Percentiles rank a stretch among this genome's conserved stretches.
Evolutionary conservation across 2,797 vertebrate species (phyloP).

Genomic region (Hydrolagus colliei): DNA sequence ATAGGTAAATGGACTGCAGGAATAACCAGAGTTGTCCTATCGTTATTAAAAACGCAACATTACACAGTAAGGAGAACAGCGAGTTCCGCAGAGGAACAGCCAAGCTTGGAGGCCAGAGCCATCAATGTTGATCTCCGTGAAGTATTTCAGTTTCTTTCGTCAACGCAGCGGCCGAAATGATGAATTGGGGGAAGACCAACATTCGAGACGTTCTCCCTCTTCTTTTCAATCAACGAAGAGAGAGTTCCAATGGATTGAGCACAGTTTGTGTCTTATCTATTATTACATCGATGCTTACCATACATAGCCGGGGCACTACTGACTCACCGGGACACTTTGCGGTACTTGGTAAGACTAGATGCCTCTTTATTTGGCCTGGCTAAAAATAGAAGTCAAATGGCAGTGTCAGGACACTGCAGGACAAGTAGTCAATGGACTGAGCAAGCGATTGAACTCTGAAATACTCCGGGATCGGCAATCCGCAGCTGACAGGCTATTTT

Average conservation of each 20-base stretch:
- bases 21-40: constrained; percentile 32
- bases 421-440: constrained; percentile 55
- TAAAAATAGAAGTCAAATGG: constrained; percentile 72
- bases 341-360: constrained; percentile 45
- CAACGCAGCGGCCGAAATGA: background rate
- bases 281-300: constrained; percentile 45
- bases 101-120: background rate
- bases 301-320: constrained; percentile 54
- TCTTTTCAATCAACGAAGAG: constrained; percentile 31
- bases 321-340: constrained; percentile 31
- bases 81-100: background rate
- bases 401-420: constrained; percentile 51
- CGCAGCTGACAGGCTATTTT: constrained; percentile 85
- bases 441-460: constrained; percentile 51
- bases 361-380: constrained; percentile 66
- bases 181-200: constrained; percentile 49
- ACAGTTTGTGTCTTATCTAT: constrained; percentile 35
- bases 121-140: background rate
- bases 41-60: background rate
- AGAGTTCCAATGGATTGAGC: background rate
- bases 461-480: constrained; percentile 50
- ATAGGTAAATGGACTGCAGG: constrained; percentile 26
- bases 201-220: constrained; percentile 37
- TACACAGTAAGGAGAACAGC: background rate
- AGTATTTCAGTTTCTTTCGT: background rate